Base-by-base conservation (phyloP, 2,113 vertebrate genomes). In the Rhagologus leucostigma region DNA sequence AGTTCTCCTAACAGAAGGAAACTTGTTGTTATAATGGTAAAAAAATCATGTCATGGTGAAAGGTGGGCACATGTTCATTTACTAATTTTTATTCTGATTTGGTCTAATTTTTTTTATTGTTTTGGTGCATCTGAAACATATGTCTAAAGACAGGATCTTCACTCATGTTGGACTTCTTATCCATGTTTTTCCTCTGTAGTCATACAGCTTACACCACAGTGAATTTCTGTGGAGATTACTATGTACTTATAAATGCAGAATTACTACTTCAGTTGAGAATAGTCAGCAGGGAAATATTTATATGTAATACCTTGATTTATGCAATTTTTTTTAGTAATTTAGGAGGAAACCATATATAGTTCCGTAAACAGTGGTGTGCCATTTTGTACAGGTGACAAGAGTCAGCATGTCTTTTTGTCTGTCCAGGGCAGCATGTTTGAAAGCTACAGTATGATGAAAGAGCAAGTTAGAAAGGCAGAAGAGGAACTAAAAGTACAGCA, bases 401-500 rank as follows among this genome's bases (percentile, higher is more conserved):
- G 16, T 92, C 47, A 87, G 85, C 24, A 39, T 2, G 0, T 63
- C 65, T 95, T 76, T 77, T 83, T 87, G 2, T 78, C 18, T 82
- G 1, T 60, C 22, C 78, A 96, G 96, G 75, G 20, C 17, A 37
- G 30, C 70, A 33, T 7, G 2, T 52, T 37, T 76, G 86, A 92
- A 90, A 96, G 67, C 63, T 91, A 83, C 84, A 80, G 11, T 11
- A 32, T 11, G 30, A 95, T 96, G 94, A 84, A 96, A 95, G 47
- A 95, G 3, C 80, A 93, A 95, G 89, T 98, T 3, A 74, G 95
- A 59, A 97, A 62, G 56, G 95, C 70, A n/a, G 90, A 41, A 78
- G 86, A 97, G 12, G 90, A 98, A 62, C 84, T 98, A 64, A 86
- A 96, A 93, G 57, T 52, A 27, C 89, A 93, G 59, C 42, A 87